A percentile compares a stretch with the other conserved stretches of the same genome.
Evolutionary conservation across 1,140 invertebrate genomes (phyloP).

Genomic region (Saccostrea glomerata): DNA sequence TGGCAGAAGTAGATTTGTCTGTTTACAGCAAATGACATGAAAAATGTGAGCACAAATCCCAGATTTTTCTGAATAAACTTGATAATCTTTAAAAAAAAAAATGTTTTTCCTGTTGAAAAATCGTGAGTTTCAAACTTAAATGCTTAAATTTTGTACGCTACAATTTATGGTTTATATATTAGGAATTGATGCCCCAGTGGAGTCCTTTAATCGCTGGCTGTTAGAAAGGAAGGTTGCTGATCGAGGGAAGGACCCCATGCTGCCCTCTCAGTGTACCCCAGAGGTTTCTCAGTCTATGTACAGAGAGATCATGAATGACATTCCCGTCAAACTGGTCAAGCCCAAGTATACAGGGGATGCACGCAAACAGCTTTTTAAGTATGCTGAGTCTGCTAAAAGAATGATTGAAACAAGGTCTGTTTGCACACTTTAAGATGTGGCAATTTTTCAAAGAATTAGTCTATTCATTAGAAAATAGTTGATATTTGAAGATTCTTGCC

Average conservation of each 20-base stretch:
- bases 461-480: no score
- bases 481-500: no score
- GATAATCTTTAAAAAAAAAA: no score
- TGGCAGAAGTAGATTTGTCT: no score
- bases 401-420: constrained; percentile 91
- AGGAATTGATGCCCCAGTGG: constrained; percentile 95
- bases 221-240: constrained; percentile 97
- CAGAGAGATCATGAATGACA: constrained; percentile 98
- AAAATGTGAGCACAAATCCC: no score
- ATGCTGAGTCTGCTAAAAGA: constrained; percentile 97
- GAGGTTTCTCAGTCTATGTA: constrained; percentile 97
- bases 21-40: no score
- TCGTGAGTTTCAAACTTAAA: no score
- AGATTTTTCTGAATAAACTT: no score
- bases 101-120: no score
- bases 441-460: not conserved
- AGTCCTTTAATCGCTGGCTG: constrained; percentile 97
- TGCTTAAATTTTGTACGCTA: no score
- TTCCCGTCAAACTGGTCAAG: constrained; percentile 95
- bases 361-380: constrained; percentile 95
- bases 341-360: constrained; percentile 97
- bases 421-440: not conserved
- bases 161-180: constrained; percentile 35
- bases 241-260: constrained; percentile 86
- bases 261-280: constrained; percentile 93